Conservation (phyloP, 2,888 invertebrate species). For the Pollenia griseotomentosa region DNA sequence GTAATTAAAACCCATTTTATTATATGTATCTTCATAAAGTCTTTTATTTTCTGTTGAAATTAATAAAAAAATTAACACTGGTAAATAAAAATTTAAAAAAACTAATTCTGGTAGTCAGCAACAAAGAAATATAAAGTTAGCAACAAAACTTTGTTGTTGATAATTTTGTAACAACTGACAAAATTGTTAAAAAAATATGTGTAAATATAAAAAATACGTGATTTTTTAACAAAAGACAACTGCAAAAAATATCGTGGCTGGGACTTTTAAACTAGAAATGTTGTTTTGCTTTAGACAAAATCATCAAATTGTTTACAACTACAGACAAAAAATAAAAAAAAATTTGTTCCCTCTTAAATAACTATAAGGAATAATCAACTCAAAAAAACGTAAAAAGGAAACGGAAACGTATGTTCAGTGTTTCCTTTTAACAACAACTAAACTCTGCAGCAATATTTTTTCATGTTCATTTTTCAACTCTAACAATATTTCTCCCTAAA, state of each 20-base stretch:
- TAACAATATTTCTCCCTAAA: conserved; percentile 8
- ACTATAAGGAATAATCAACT: neutral
- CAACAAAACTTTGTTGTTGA: conserved; percentile 58
- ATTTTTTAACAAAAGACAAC: conserved; percentile 57
- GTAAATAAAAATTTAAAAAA: neutral
- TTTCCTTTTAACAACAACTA: conserved; percentile 76
- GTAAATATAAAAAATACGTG: conserved; percentile 56
- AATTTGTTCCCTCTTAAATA: conserved; percentile 17
- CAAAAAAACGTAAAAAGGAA: conserved; percentile 75
- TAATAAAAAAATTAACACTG: conserved; percentile 20
- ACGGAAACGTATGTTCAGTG: conserved; percentile 81
- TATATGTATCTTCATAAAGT: too few species aligned
- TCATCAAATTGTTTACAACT: neutral
- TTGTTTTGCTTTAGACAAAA: neutral
- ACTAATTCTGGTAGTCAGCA: conserved; percentile 22
- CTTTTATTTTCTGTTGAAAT: conserved; percentile 17
- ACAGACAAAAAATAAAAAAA: neutral
- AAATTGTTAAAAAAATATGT: conserved; percentile 1
- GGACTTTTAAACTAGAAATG: neutral
- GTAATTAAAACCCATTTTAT: conserved; percentile 50
- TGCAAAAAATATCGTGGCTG: conserved; percentile 8
- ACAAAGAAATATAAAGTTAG: conserved; percentile 52
- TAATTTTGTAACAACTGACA: conserved; percentile 56
- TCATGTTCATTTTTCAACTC: neutral
- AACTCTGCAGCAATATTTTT: conserved; percentile 38